These are phyloP conservation scores for Tachina fera DNA, from an alignment of 2,888 invertebrate genomes.

Conservation along the genomic window DNA sequence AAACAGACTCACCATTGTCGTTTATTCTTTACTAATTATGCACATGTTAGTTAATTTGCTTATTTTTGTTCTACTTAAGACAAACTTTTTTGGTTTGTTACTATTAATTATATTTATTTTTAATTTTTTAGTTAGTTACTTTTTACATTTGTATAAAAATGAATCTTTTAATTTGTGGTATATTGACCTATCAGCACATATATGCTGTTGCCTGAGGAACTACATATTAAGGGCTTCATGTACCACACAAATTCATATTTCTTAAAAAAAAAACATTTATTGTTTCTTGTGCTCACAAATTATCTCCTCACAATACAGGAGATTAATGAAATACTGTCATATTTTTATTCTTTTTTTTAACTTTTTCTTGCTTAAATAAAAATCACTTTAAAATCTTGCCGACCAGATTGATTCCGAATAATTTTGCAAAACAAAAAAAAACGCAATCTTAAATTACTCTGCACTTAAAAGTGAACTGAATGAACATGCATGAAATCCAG, in stretches of 20 bases:
- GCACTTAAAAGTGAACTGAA: constrained; percentile 57
- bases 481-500: constrained; percentile 32
- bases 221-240: background rate
- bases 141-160: too few species aligned
- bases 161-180: too few species aligned
- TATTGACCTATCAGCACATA: too few species aligned
- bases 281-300: constrained; percentile 19
- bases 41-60: too few species aligned
- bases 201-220: too few species aligned
- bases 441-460: constrained; percentile 56
- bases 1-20: too few species aligned
- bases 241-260: background rate
- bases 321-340: constrained; percentile 73
- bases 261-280: constrained; percentile 7
- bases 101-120: too few species aligned
- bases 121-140: too few species aligned
- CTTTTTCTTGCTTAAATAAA: constrained; percentile 42
- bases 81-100: too few species aligned
- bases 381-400: constrained; percentile 55
- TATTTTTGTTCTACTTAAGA: too few species aligned
- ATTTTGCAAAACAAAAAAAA: constrained; percentile 40
- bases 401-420: constrained; percentile 63
- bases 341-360: constrained; percentile 57
- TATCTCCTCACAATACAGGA: constrained; percentile 56
- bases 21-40: too few species aligned